Evolutionary conservation across 2,888 invertebrate species (phyloP), one percentile per base, ranked within the genome.

Genomic region (Hyles lineata): DNA sequence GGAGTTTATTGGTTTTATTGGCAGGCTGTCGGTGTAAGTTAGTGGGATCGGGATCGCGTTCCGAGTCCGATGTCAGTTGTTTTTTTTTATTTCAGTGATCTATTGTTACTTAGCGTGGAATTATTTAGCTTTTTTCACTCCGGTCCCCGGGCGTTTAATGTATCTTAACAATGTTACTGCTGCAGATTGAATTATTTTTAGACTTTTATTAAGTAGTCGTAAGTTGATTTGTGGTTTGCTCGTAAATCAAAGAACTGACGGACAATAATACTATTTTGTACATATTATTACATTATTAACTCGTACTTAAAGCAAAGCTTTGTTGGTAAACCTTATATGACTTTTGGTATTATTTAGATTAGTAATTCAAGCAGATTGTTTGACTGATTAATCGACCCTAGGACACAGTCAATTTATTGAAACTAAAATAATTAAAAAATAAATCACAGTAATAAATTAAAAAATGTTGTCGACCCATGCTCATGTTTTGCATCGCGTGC

Each of bases 1-100:
- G 82, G 83, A 89, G 83, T 90, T 89, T 91, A 92, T 92, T 91
- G 90, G 88, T 86, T 90, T 90, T 89, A 92, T 92, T 92, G 92
- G 91, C 91, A 87, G 78, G 77, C 81, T 87, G 90, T 89, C 89
- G 87, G 77, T 78, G 76, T 55, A 76, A 88, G 85, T 89, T 89
- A 84, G 72, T 72, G 70, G 76, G 76, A 73, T 70, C 35, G 70
- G 73, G 61, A 61, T 55, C 25, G 29, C 70, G 72, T 58, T 72
- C 25, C 23, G 6, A 62, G 72, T 55, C 35, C 35, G 63, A 25
- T 70, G 73, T 67, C 67, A 19, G 17, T 29, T 70, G 52, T 63
- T 59, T 72, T n/a, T 70, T 73, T 71, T 67, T 70, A 69, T 74
- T 69, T 58, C 61, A n/a, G 32, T 70, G 73, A 55, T 58, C 61